Evolutionary conservation across 2,113 vertebrate species (phyloP).

Genomic region (Mystacornis crossleyi): DNA sequence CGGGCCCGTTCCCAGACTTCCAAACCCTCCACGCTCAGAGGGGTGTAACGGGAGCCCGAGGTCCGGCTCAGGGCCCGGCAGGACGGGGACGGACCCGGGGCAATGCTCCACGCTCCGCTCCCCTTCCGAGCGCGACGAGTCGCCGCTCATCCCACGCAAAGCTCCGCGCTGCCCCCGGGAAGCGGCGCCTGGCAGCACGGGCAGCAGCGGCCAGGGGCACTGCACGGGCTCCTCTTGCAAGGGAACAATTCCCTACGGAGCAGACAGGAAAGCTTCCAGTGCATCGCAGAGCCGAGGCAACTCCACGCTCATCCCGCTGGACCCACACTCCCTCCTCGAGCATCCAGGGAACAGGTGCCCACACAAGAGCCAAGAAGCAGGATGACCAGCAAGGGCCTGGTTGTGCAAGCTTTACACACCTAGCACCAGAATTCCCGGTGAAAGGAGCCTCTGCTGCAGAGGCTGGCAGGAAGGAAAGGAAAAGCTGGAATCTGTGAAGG

Average conservation of each 20-base stretch:
- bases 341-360: neutral
- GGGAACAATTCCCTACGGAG: accelerated
- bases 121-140: accelerated
- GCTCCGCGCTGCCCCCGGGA: accelerated
- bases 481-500: neutral
- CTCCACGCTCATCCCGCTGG: neutral
- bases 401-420: neutral
- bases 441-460: neutral
- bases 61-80: neutral
- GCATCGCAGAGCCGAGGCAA: neutral
- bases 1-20: accelerated
- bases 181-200: accelerated
- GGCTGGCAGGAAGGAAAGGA: neutral
- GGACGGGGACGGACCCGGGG: accelerated
- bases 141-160: accelerated
- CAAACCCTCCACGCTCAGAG: accelerated
- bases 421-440: neutral
- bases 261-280: neutral
- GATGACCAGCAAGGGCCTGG: accelerated
- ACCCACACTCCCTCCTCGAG: accelerated
- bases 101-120: accelerated
- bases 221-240: neutral
- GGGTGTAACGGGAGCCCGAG: neutral
- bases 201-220: neutral
- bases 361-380: neutral